Evolutionary conservation across 2,888 invertebrate genomes (phyloP), one percentile per base, ranked within the genome.

Genomic region (Leucoma salicis): DNA sequence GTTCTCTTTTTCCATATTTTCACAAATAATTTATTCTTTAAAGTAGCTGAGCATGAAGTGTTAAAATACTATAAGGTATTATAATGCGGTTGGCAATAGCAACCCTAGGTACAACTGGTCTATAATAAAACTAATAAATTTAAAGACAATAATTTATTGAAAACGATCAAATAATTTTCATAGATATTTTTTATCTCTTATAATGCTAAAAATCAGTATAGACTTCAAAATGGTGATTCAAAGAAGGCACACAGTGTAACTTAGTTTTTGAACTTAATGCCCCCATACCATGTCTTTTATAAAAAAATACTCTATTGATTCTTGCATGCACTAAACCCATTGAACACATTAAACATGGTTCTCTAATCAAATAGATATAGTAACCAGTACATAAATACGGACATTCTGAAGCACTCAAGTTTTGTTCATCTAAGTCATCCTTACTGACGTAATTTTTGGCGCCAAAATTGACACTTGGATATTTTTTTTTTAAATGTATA

Each of bases 291-390:
- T 91, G 90, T 0, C 84, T 67, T 0, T 84, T 68, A 3, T 92
- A 91, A 70, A 94, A 98, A 76, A 98, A 98, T 1, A 98, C 93
- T 43, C 96, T 90, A 38, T 92, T 92, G 0, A 93, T 93, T 49
- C 99, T 90, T n/a, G 97, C 96, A 78, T 99, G 99, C 0, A 98
- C 91, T 39, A 99, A 84, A 0, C 95, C 98, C 99, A 99, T 99
- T 0, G 97, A 91, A 82, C 99, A 99, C 95, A 99, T 96, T 0
- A 96, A 74, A 81, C 99, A 99, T 0, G 99, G 98, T 74, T 99
- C 99, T 46, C 91, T 91, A 0, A 94, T 91, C 29, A 96, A 74
- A 71, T 96, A 98, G 1, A 96, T 82, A 82, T 96, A 94, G 77
- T 96, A 97, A 1, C 95, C 95, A 0, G 98, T 97, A 80, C 97